Evolutionary conservation across 2,797 vertebrate species (phyloP), one percentile per base, ranked within the genome.

Genomic region (Gallinago stenura): DNA sequence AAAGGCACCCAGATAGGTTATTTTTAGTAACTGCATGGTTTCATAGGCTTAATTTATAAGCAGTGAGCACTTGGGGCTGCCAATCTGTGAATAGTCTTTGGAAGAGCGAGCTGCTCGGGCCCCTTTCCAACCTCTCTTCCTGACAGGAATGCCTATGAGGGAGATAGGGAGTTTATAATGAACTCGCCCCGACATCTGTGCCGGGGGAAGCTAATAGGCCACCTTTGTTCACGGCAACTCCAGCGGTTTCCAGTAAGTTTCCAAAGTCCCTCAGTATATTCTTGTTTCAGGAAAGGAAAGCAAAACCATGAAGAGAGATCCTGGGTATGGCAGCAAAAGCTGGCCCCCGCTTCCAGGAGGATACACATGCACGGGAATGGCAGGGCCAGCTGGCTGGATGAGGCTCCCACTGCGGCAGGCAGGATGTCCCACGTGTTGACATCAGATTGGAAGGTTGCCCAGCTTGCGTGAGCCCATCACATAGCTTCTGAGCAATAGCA

Each of bases 381-480:
- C 95, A 94, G 54, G 78, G 31, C 70, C 93, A 97, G 70, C 70
- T 96, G 95, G 31, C 56, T 93, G 54, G 83, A 90, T 39, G 72
- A 84, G 81, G 41, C 21, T 78, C 58, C 22, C 70, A 35, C 61
- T 87, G 84, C 91, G 84, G 71, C 7, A 5, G 54, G 78, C 94
- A 95, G 91, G 89, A 95, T 94, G 96, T 93, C 87, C 66, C 70
- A 25, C 71, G 60, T 51, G 81, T 76, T 92, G 89, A 89, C 61
- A 91, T 94, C 71, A 94, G 73, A 24, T 66, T 92, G 87, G 82
- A 92, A 77, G 15, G 4, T 35, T 92, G 79, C 87, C 83, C 53
- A 91, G 73, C 31, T 84, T 79, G n/a, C 11, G 4, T 73, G 69
- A 90, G 48, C 54, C 39, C 64, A 51, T 80, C 57, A 54, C 79